Base-by-base conservation (phyloP, 2,888 invertebrate genomes). In the Polia nebulosa region DNA sequence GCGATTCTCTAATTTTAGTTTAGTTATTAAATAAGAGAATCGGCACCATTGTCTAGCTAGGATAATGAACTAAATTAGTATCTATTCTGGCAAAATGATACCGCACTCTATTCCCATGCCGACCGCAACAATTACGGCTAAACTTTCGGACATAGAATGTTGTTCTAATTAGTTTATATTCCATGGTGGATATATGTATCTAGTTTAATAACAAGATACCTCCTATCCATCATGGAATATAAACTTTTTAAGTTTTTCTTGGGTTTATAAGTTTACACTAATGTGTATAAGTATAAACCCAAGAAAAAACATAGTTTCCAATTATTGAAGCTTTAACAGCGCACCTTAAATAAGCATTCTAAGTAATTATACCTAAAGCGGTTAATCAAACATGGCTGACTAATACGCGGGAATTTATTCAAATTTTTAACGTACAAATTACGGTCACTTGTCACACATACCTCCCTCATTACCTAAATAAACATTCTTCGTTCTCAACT, bases 381-480 rank as follows among this genome's bases (percentile, higher is more conserved):
- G 49, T 60, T 72, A 68, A 76, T 75, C 51, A 58, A 36, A 68
- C 27, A 49, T 39, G 53, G 13, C 32, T 57, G 66, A 65, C 62
- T 63, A 69, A 70, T 67, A 55, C 9, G 32, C 41, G 44, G n/a
- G 34, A 66, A 68, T 80, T 66, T 57, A 69, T 64, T 72, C n/a
- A 68, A 73, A 55, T 49, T 56, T 57, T 52, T 52, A 52, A 74
- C 53, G 67, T 73, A 75, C 58, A 71, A 75, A 74, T 77, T 72
- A 76, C 65, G 61, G 64, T 55, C 78, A 80, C 79, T 83, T 84
- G 72, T 74, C 76, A 83, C 72, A 83, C 76, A 67, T 76, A 78
- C 78, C 76, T 81, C 78, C 67, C 75, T 85, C 83, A 73, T 86
- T 85, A 87, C 82, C 84, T 84, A 81, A 80, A 83, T 85, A 89